Evolutionary conservation across 1,140 invertebrate species (phyloP).

Genomic region (Bombus consobrinus): DNA sequence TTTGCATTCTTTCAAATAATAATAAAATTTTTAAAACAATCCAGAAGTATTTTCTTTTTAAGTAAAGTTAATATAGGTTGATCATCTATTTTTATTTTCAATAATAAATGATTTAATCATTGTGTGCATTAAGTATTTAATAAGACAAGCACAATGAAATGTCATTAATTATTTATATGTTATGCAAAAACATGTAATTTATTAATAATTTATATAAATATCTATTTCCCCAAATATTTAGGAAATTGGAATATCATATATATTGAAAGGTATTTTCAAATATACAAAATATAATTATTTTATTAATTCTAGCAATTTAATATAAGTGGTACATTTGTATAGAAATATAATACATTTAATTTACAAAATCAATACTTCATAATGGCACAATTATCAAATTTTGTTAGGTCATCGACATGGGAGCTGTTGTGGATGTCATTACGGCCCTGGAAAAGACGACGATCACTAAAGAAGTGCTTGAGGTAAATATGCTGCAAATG

Average conservation of each 20-base stretch:
- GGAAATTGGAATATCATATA: not conserved
- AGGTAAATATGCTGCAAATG: constrained; percentile 85
- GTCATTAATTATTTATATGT: not conserved
- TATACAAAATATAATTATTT: not conserved
- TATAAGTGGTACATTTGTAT: not conserved
- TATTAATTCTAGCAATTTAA: not conserved
- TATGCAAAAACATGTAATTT: not conserved
- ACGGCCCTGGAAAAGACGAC: constrained; percentile 94
- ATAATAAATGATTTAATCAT: not conserved
- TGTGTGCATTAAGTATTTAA: not conserved
- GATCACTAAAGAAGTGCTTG: constrained; percentile 97
- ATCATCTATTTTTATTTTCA: not conserved
- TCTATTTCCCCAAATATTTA: not conserved
- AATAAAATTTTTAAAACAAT: not conserved
- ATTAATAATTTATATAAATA: not conserved
- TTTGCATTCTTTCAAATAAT: not conserved
- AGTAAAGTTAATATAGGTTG: not conserved
- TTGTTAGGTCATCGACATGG: constrained; percentile 96
- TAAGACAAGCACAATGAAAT: not conserved
- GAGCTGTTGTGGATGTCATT: constrained; percentile 95
- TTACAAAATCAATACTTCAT: not conserved
- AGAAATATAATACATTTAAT: not conserved
- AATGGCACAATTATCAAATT: constrained; percentile 1
- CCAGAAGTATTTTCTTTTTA: not conserved
- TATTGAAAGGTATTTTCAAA: not conserved